A percentile compares a stretch with the other conserved stretches of the same genome.
phyloP scores from a whole-genome alignment of 2,888 invertebrate genomes.

The Brenthis hecate region DNA sequence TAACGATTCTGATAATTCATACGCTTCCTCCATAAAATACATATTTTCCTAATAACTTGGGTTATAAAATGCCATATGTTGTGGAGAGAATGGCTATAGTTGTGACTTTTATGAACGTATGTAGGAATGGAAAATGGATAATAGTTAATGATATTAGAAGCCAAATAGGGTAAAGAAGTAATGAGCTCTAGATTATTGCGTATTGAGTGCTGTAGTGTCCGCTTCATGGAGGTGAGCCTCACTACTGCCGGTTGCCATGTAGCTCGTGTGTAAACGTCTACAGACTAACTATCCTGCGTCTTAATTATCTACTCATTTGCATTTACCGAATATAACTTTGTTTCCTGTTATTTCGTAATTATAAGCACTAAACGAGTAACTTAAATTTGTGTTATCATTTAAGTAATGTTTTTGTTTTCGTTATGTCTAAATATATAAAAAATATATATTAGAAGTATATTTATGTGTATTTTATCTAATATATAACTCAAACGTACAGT shows the following conservation, averaged over 20 bases:
- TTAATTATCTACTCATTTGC: constrained; percentile 21
- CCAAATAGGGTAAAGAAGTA: constrained; percentile 43
- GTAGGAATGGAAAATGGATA: constrained; percentile 14
- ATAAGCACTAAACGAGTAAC: constrained; percentile 3
- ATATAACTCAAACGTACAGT: too few relatives aligned
- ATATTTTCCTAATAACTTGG: constrained; percentile 24
- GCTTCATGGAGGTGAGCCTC: constrained; percentile 25
- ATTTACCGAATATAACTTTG: constrained; percentile 13
- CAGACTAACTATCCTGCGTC: constrained; percentile 14
- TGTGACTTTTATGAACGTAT: constrained; percentile 4
- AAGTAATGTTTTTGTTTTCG: too few relatives aligned
- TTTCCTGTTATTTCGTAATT: constrained; percentile 15
- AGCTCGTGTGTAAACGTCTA: constrained; percentile 15
- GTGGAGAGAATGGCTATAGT: constrained; percentile 14
- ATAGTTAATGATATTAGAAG: constrained; percentile 25
- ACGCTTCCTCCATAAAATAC: constrained; percentile 23
- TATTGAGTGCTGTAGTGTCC: constrained; percentile 33
- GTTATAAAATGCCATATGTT: constrained; percentile 15
- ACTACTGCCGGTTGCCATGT: constrained; percentile 35
- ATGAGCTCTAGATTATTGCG: constrained; percentile 34
- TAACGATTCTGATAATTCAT: constrained; percentile 28
- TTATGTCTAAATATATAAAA: too few relatives aligned
- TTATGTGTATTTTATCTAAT: too few relatives aligned
- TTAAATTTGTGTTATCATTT: not conserved
- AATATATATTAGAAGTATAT: too few relatives aligned